These are phyloP conservation scores for Miltochrista miniata DNA, from an alignment of 2,888 invertebrate genomes.

Conservation along the genomic window DNA sequence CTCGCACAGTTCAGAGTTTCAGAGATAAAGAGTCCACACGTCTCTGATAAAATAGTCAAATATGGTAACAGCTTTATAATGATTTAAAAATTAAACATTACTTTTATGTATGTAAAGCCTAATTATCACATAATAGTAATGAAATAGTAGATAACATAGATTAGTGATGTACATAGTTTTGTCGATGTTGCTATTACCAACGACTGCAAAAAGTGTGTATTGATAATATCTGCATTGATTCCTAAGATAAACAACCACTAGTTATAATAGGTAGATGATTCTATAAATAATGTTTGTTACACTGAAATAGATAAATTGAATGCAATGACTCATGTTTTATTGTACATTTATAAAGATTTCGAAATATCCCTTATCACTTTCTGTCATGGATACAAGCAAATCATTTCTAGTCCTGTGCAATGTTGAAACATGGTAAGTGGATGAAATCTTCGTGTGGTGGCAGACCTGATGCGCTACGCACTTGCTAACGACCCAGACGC, in stretches of 20 bases:
- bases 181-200: constrained; percentile 35
- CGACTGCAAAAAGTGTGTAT: constrained; percentile 19
- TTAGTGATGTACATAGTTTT: constrained; percentile 47
- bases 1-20: background rate
- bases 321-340: constrained; percentile 43
- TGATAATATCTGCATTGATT: constrained; percentile 52
- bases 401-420: too few species aligned
- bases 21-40: background rate
- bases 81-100: constrained; percentile 23
- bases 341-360: constrained; percentile 15
- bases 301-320: constrained; percentile 76
- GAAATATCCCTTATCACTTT: too few species aligned
- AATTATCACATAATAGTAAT: constrained; percentile 35
- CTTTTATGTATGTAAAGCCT: constrained; percentile 31
- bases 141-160: constrained; percentile 19
- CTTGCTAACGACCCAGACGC: too few species aligned
- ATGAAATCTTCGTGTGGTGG: too few species aligned
- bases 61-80: constrained; percentile 9
- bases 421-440: too few species aligned
- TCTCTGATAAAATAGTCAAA: background rate
- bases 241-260: constrained; percentile 57
- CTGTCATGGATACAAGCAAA: too few species aligned
- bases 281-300: constrained; percentile 78
- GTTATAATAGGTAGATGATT: constrained; percentile 68
- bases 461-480: too few species aligned